Base-by-base conservation (phyloP, 2,113 vertebrate genomes). In the Entelurus aequoreus region DNA sequence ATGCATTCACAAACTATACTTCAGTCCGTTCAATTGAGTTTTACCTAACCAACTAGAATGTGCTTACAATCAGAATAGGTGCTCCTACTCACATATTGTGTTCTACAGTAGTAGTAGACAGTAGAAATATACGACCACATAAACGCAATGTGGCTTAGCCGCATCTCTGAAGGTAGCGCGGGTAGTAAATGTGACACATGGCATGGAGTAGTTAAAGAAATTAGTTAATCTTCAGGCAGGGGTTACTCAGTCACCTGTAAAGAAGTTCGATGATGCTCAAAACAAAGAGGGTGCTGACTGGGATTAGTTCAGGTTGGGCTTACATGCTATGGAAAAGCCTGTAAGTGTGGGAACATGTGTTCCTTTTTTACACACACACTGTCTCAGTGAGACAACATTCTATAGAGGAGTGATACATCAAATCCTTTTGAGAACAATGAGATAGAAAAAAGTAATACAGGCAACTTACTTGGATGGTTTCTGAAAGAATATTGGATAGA, bases 191-290 rank as follows among this genome's bases (percentile, higher is more conserved):
- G 77, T 72, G 72, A 88, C 80, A 86, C 64, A 37, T 38, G 48
- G 64, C 64, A 74, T 37, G 60, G 75, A 83, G 59, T 90, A 90
- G 78, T 93, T 93, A 89, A 90, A 90, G 75, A 88, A 89, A 91
- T 90, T 85, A 89, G 55, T 87, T 89, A 88, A 88, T 91, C 64
- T 72, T 19, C 66, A 79, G 78, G 87, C 87, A 87, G 53, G 83
- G 74, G 75, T 86, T 61, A 87, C 60, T 79, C 85, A 87, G 77
- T 84, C 82, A 86, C 63, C 83, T 88, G 84, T 80, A 48, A 71
- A 82, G 75, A 75, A 69, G 68, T 60, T 73, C 9, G 54, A 79
- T 68, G 69, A 68, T 36, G 71, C 59, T 80, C 60, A 50, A 74
- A 80, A 73, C 80, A 76, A 73, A 69, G 69, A 71, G 69, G 61